Evolutionary conservation across 2,113 vertebrate species (phyloP).

Genomic region (Mormoops blainvillei): DNA sequence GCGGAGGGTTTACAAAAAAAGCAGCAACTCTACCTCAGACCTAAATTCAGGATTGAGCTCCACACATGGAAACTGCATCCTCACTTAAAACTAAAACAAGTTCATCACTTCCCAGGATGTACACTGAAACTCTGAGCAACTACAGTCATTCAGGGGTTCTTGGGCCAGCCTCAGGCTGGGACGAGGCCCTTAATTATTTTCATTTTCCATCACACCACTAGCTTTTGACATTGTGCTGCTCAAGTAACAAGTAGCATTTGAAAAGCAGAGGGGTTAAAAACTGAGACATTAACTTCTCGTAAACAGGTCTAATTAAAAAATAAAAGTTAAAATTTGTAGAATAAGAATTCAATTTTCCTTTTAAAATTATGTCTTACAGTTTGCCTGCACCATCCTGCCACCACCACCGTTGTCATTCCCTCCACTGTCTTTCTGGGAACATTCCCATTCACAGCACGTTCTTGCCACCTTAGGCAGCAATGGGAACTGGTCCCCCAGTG

Average conservation of each 20-base stretch:
- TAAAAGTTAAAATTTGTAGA: not conserved
- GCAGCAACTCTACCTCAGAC: not conserved
- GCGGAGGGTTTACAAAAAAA: not conserved
- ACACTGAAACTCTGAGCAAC: not conserved
- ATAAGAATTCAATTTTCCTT: not conserved
- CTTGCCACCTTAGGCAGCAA: not conserved
- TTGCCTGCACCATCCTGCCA: not conserved
- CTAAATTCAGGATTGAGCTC: not conserved
- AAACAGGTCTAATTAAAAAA: not conserved
- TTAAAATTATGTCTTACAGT: not conserved
- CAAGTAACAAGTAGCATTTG: not conserved
- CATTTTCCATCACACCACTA: not conserved
- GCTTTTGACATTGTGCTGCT: not conserved
- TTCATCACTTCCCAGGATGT: not conserved
- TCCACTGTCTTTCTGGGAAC: fast-evolving
- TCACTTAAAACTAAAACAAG: not conserved
- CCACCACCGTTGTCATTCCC: not conserved
- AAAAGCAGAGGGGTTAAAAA: not conserved
- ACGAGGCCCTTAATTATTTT: not conserved
- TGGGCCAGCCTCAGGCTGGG: not conserved
- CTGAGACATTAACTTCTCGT: not conserved
- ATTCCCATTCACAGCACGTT: fast-evolving
- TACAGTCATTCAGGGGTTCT: not conserved
- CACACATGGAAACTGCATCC: not conserved
- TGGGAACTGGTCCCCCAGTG: not conserved